These are phyloP conservation scores for Drosophila funebris DNA, from an alignment of 1,140 invertebrate genomes.

Conservation along the genomic window DNA sequence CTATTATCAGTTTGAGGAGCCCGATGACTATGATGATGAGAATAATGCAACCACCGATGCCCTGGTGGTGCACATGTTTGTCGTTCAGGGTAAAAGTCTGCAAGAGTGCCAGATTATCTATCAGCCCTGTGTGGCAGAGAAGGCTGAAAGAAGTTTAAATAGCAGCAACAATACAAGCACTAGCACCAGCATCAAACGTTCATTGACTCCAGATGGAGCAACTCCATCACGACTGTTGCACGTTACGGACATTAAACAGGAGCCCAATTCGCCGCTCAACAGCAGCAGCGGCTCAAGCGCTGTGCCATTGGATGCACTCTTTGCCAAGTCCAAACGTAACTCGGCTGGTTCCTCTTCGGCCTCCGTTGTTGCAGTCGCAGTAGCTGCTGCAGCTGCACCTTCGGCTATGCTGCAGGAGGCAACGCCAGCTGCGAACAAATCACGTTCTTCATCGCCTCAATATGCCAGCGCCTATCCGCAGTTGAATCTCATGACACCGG, in stretches of 20 bases:
- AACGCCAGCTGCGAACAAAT: slow-evolving; percentile 28
- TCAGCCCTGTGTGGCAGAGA: slow-evolving; percentile 84
- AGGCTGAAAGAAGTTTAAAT: slow-evolving; percentile 58
- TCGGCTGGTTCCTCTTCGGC: slow-evolving; percentile 37
- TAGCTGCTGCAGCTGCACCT: slow-evolving; percentile 61
- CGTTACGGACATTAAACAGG: slow-evolving; percentile 48
- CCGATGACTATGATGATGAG: slow-evolving; percentile 84
- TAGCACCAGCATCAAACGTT: slow-evolving; percentile 46
- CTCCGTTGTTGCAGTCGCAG: slow-evolving; percentile 68
- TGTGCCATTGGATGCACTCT: slow-evolving; percentile 54
- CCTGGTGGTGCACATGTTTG: slow-evolving; percentile 89
- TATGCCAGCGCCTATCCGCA: slow-evolving; percentile 84
- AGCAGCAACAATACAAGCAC: slow-evolving; percentile 46
- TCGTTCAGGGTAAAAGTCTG: slow-evolving; percentile 94
- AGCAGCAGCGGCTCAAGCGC: slow-evolving; percentile 43
- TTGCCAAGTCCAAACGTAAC: slow-evolving; percentile 54
- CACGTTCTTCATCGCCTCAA: slow-evolving; percentile 65
- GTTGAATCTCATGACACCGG: slow-evolving; percentile 90
- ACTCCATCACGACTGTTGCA: slow-evolving; percentile 23
- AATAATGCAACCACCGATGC: slow-evolving; percentile 74
- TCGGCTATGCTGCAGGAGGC: slow-evolving; percentile 50
- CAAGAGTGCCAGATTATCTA: slow-evolving; percentile 94
- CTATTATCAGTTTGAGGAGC: slow-evolving; percentile 82
- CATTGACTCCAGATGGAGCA: slow-evolving; percentile 46
- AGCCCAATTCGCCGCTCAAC: slow-evolving; percentile 50